Percentiles rank a stretch among this genome's conserved stretches.
phyloP scores from a whole-genome alignment of 2,888 invertebrate genomes.

The Hetaerina titia region DNA sequence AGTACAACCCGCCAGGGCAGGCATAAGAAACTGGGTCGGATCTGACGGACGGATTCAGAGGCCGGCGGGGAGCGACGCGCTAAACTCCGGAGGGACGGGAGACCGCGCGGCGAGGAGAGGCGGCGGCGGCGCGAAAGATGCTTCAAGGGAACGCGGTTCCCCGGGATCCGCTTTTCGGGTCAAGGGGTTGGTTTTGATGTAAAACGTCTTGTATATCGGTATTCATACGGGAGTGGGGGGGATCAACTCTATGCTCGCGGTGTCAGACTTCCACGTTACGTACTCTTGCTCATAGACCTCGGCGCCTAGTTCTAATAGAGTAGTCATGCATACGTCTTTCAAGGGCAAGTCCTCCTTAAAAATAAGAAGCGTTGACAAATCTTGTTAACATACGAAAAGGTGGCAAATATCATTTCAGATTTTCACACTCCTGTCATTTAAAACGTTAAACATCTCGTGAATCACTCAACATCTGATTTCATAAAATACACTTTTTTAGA shows the following conservation, averaged over 20 bases:
- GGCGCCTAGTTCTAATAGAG: background rate
- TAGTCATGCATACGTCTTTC: background rate
- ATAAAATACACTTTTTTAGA: no score
- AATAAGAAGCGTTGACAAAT: no score
- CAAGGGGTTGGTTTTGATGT: background rate
- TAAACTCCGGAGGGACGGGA: background rate
- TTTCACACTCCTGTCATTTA: no score
- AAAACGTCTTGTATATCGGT: background rate
- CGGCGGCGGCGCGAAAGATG: background rate
- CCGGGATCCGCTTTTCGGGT: background rate
- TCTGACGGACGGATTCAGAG: conserved; percentile 40
- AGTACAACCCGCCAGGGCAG: background rate
- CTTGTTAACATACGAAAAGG: no score
- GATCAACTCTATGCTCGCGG: no score
- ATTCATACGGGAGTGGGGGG: background rate
- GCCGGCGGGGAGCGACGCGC: background rate
- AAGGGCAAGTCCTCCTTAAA: background rate
- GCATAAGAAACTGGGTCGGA: conserved; percentile 60
- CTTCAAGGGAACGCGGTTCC: background rate
- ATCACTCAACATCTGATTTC: no score
- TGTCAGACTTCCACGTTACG: no score
- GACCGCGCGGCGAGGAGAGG: background rate
- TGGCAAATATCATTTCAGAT: no score
- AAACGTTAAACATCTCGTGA: no score
- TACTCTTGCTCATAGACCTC: background rate